Evolutionary conservation across 2,888 invertebrate species (phyloP), one percentile per base, ranked within the genome.

Genomic region (Leucophenga montana): DNA sequence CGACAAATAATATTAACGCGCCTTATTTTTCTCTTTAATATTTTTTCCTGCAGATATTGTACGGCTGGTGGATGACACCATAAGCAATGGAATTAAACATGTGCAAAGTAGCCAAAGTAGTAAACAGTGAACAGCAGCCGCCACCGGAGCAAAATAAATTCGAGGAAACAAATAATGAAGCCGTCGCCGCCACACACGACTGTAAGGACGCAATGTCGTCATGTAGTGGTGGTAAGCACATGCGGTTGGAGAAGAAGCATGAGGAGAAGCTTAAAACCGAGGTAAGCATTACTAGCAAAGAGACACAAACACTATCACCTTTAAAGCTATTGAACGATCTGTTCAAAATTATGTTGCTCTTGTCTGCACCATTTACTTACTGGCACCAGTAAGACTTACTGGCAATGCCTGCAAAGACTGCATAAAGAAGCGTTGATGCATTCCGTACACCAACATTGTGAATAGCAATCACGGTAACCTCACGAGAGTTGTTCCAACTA

Each of bases 191-290:
- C 22, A 31, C 39, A 9, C 59, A 33, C 13, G 69, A 69, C 14
- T 33, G 62, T 22, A 70, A 71, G 44, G 57, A 64, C 54, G 31
- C 18, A 11, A 33, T 31, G 6, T 16, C 48, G 46, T 8, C 39
- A 39, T 39, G 39, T 33, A 8, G 33, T 33, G 64, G 16, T 46
- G 69, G 59, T 54, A 71, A 62, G 14, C 18, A 27, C 50, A 9
- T 64, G 18, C 59, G 18, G 44, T 33, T 9, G 67, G 56, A 62
- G n/a, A 44, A 22, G 9, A 62, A 62, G n/a, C 46, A 44, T n/a
- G 78, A 80, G 46, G 78, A 79, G 3, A 79, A 79, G 73, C 46
- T 75, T 1, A 75, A 75, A 70, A 57, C 69, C 13, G 78, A 77
- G 73, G 80, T 80, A 75, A 59, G 16, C 11, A 53, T 3, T 3